Percentiles rank a stretch among this genome's conserved stretches.
Evolutionary conservation across 2,888 invertebrate species (phyloP).

Genomic region (Drosophila mimica): DNA sequence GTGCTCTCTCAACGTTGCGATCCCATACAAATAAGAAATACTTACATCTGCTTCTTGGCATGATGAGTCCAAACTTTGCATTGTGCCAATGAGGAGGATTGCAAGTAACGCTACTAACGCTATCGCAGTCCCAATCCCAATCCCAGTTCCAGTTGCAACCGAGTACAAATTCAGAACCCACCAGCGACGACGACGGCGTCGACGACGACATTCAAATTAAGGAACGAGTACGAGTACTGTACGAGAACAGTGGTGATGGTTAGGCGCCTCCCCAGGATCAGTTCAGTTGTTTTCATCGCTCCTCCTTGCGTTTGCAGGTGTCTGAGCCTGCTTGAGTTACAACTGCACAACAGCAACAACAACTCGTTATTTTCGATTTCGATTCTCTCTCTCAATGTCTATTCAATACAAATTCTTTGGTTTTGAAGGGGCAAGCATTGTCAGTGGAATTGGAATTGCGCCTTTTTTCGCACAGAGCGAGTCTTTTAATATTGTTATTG

Average conservation of each 20-base stretch:
- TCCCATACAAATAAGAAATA: conserved; percentile 45
- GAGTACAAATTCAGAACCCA: conserved; percentile 72
- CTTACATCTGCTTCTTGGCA: conserved; percentile 89
- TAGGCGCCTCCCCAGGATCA: conserved; percentile 64
- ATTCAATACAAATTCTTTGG: conserved; percentile 31
- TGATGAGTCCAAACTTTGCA: conserved; percentile 89
- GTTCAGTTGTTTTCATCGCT: conserved; percentile 69
- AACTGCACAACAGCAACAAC: conserved; percentile 60
- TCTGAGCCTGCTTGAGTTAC: conserved; percentile 69
- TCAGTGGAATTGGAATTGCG: conserved; percentile 47
- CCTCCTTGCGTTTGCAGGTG: conserved; percentile 70
- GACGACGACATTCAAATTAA: conserved; percentile 81
- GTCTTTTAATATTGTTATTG: conserved; percentile 62
- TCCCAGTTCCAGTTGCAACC: conserved; percentile 60
- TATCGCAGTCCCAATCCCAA: conserved; percentile 58
- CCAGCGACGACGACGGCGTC: conserved; percentile 69
- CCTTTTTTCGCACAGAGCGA: conserved; percentile 45
- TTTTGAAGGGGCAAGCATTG: conserved; percentile 43
- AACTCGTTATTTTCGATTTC: conserved; percentile 50
- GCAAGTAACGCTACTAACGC: conserved; percentile 43
- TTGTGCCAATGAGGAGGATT: conserved; percentile 85
- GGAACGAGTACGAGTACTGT: conserved; percentile 44
- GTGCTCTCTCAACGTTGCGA: not conserved
- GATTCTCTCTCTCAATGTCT: conserved; percentile 28
- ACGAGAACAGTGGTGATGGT: conserved; percentile 40